Base-by-base conservation (phyloP, 1,140 invertebrate genomes). In the Ectropis grisescens region DNA sequence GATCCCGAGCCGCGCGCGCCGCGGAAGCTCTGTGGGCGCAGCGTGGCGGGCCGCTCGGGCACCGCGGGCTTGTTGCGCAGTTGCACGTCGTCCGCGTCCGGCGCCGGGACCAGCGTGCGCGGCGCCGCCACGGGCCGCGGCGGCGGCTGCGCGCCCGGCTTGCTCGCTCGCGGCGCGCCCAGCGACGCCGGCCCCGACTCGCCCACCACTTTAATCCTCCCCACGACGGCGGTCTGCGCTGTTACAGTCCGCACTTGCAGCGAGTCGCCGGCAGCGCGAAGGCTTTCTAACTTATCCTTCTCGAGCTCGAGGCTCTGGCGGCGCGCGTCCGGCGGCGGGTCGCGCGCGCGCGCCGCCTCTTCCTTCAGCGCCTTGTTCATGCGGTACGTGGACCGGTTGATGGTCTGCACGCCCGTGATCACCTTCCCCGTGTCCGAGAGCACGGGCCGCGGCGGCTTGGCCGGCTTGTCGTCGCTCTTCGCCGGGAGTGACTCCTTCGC, bases 41-140 rank as follows among this genome's bases (percentile, higher is more conserved):
- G 70, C 15, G 85, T 85, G n/a, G 87, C 85, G 2, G 90, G 90
- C 33, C 90, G 81, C 54, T 90, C 89, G 8, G 90, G 90, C 28
- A 92, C 85, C 2, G 87, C 87, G 3, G 90, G 90, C 69, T 91
- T 91, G 57, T 81, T 72, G 7, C 82, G 58, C 28, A 82, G 45
- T 36, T 60, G 55, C 16, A 83, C 69, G 11, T 82, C 70, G 12
- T 13, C 42, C n/a, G n/a, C n/a, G 13, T 31, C 46, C 16, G 14
- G 14, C 15, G 54, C 45, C 1, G 67, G 60, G 15, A 80, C 49
- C 44, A 85, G 65, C 19, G 65, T 86, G 52, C 85, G 74, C 13
- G 74, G 72, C 14, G 64, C 59, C 3, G 61, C 61, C 29, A 58
- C 46, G 0, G 61, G 84, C 84, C 13, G 62, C n/a, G 69, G 65